Percentiles rank a stretch among this genome's conserved stretches.
phyloP scores from a whole-genome alignment of 2,888 invertebrate genomes.

The Nemotelus nigrinus region DNA sequence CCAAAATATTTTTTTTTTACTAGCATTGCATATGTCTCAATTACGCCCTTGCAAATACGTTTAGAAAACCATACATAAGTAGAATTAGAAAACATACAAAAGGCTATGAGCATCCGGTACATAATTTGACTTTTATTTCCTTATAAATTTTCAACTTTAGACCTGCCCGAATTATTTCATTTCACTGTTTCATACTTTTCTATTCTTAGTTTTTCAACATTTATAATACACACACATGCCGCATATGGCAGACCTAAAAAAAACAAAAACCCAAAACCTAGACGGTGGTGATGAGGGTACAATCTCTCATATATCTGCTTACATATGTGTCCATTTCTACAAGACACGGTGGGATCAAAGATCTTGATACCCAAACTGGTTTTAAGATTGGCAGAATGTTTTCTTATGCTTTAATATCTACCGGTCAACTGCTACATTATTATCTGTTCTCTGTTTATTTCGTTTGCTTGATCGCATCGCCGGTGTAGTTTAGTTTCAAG shows the following conservation, averaged over 20 bases:
- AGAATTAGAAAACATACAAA: no score
- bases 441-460: background rate
- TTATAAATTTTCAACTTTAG: no score
- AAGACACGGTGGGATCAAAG: constrained; percentile 31
- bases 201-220: no score
- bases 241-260: background rate
- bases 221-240: background rate
- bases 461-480: background rate
- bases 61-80: no score
- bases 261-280: background rate
- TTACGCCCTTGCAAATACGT: no score
- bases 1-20: no score
- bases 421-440: background rate
- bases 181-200: no score
- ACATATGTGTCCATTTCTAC: constrained; percentile 5
- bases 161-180: no score
- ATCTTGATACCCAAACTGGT: constrained; percentile 32
- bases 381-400: constrained; percentile 23
- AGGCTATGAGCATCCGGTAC: no score
- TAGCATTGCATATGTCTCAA: no score
- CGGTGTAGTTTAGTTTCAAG: background rate
- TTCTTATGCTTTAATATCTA: constrained; percentile 6
- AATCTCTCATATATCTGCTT: constrained; percentile 2
- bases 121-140: no score
- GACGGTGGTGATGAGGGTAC: background rate